These are phyloP conservation scores for Drosophila prostipennis DNA, from an alignment of 2,888 invertebrate genomes.

Conservation along the genomic window DNA sequence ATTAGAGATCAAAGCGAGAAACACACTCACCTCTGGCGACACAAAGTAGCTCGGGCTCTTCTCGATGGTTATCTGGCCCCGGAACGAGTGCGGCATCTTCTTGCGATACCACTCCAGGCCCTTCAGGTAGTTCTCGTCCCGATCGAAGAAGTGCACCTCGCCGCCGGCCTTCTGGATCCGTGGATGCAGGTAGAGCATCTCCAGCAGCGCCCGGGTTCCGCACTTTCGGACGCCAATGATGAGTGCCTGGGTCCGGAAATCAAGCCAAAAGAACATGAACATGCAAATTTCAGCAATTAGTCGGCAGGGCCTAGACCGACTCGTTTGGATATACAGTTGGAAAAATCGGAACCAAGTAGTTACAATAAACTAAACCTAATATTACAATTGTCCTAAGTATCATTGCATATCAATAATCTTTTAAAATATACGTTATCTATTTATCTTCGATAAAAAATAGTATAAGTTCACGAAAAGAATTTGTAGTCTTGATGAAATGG, in stretches of 20 bases:
- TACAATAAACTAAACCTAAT: too few species aligned
- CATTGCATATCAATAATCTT: too few species aligned
- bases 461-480: too few species aligned
- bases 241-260: constrained; percentile 87
- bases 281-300: constrained; percentile 72
- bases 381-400: too few species aligned
- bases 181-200: constrained; percentile 97
- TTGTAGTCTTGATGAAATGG: too few species aligned
- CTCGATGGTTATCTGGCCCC: constrained; percentile 97
- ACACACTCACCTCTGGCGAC: constrained; percentile 92
- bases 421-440: too few species aligned
- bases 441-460: too few species aligned
- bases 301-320: neutral
- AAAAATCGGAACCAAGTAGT: neutral
- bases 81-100: constrained; percentile 97
- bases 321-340: neutral
- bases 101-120: constrained; percentile 98
- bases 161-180: constrained; percentile 96
- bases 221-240: constrained; percentile 98
- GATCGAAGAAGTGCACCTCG: constrained; percentile 98
- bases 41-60: constrained; percentile 99
- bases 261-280: constrained; percentile 21
- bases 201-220: constrained; percentile 97
- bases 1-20: constrained; percentile 69
- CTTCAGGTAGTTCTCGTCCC: constrained; percentile 95